These are phyloP conservation scores for Eremophila alpestris DNA, from an alignment of 2,797 vertebrate species.

Conservation along the genomic window DNA sequence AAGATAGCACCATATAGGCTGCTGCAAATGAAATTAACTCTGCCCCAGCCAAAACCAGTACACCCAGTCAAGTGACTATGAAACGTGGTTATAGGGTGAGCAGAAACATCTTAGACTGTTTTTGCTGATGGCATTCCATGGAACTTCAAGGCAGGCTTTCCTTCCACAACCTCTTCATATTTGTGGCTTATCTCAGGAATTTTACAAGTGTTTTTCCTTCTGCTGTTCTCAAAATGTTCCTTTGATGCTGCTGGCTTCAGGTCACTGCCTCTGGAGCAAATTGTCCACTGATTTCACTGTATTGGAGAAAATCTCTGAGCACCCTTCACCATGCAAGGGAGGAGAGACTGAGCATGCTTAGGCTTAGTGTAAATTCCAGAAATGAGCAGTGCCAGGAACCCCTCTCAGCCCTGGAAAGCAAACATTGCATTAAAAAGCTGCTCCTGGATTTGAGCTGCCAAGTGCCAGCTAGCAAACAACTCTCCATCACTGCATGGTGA, in stretches of 20 bases:
- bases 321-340: neutral
- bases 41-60: neutral
- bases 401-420: neutral
- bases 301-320: neutral
- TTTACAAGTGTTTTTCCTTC: constrained; percentile 29
- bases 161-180: neutral
- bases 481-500: neutral
- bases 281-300: neutral
- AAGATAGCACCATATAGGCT: neutral
- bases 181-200: constrained; percentile 46
- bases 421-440: neutral
- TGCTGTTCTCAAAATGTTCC: neutral
- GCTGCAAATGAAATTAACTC: neutral
- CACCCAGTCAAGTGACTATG: neutral
- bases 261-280: neutral
- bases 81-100: neutral
- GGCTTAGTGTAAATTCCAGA: neutral
- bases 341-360: neutral
- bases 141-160: neutral
- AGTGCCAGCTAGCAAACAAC: neutral
- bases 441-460: neutral
- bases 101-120: neutral
- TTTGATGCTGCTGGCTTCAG: neutral
- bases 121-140: neutral
- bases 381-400: neutral